Conservation (phyloP, 2,797 vertebrate species). For the Fistularia tabacaria region DNA sequence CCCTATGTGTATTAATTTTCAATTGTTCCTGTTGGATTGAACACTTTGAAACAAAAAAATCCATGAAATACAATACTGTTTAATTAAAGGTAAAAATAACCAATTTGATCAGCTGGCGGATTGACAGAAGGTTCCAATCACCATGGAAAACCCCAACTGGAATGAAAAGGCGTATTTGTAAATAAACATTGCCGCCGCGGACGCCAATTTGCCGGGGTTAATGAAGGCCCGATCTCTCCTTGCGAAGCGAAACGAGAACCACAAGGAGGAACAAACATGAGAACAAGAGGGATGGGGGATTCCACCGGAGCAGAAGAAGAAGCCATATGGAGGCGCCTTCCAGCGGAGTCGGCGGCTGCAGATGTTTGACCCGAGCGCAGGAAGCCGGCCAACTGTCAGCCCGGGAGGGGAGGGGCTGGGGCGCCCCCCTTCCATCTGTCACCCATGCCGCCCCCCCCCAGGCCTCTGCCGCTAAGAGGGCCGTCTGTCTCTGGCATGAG, state of each 20-base stretch:
- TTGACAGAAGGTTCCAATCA: no score
- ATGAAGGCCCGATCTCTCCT: not conserved
- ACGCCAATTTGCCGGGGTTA: no score
- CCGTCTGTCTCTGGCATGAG: conserved; percentile 11
- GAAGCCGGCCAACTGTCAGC: conserved; percentile 34
- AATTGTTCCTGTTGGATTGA: no score
- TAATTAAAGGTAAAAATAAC: no score
- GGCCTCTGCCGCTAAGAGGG: conserved; percentile 6
- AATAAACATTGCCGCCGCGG: no score
- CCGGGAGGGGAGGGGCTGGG: conserved; percentile 11
- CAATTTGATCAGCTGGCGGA: no score
- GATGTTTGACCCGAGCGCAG: conserved; percentile 36
- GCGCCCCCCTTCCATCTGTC: conserved; percentile 28
- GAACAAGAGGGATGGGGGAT: conserved; percentile 12
- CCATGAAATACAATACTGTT: no score
- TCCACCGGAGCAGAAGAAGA: conserved; percentile 4
- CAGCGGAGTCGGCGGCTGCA: conserved; percentile 30
- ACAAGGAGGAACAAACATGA: not conserved
- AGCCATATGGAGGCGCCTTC: conserved; percentile 29
- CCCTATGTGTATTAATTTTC: no score
- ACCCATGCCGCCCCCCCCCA: not conserved
- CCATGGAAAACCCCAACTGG: no score
- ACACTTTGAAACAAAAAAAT: no score
- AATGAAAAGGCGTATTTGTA: no score
- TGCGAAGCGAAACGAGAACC: not conserved